Percentiles rank a stretch among this genome's conserved stretches.
phyloP scores from a whole-genome alignment of 1,140 invertebrate species.

The Drosophila jambulina region DNA sequence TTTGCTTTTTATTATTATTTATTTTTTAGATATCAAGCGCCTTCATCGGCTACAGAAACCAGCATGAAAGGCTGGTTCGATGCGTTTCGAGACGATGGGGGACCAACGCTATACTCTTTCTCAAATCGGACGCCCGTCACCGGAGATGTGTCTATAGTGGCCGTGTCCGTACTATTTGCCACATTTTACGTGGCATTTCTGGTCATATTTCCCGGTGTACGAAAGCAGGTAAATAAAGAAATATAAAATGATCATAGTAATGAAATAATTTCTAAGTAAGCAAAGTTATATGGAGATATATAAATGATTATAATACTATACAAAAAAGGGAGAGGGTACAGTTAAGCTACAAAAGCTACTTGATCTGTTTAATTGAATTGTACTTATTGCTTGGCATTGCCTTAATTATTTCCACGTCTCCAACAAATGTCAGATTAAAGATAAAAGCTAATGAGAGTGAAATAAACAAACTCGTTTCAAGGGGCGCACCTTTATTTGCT shows the following conservation, averaged over 20 bases:
- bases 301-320: neutral
- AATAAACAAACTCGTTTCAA: conserved; percentile 37
- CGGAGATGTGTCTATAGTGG: conserved; percentile 94
- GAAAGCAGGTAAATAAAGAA: conserved; percentile 93
- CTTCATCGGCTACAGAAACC: conserved; percentile 42
- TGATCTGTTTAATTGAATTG: conserved; percentile 61
- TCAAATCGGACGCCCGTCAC: conserved; percentile 96
- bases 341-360: neutral
- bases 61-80: conserved; percentile 96
- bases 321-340: neutral
- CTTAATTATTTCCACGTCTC: conserved; percentile 68
- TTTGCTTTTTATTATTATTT: conserved; percentile 2
- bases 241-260: neutral
- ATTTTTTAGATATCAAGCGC: conserved; percentile 15
- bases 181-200: conserved; percentile 96
- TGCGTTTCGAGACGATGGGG: conserved; percentile 96
- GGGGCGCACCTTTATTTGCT: conserved; percentile 59
- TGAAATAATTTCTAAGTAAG: neutral
- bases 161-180: conserved; percentile 93
- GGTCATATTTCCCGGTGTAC: conserved; percentile 96
- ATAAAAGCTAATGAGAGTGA: conserved; percentile 26
- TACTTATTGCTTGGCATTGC: conserved; percentile 40
- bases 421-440: conserved; percentile 59
- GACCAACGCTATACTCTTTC: conserved; percentile 96
- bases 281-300: neutral